Evolutionary conservation across 2,888 invertebrate genomes (phyloP).

Genomic region (Polydrusus tereticollis): DNA sequence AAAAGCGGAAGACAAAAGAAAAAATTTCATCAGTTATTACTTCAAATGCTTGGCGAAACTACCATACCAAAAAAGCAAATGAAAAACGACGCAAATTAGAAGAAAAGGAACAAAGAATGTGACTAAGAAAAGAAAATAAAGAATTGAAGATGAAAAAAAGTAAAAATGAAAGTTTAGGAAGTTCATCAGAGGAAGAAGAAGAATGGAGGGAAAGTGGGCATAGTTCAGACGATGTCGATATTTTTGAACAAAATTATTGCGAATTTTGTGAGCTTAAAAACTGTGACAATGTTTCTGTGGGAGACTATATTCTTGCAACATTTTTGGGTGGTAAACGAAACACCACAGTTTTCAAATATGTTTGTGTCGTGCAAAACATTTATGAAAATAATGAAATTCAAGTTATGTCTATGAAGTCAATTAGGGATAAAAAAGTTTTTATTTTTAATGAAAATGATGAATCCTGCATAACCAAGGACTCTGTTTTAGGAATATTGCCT

Average conservation of each 20-base stretch:
- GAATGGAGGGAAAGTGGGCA: slow-evolving; percentile 24
- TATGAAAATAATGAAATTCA: slow-evolving; percentile 6
- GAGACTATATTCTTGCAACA: slow-evolving; percentile 19
- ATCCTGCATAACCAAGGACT: not conserved
- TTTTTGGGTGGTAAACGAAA: slow-evolving; percentile 29
- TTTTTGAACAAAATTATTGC: not conserved
- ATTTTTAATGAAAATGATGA: not conserved
- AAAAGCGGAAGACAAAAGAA: slow-evolving; percentile 21
- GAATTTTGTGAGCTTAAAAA: not conserved
- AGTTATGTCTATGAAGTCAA: slow-evolving; percentile 10
- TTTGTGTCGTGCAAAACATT: slow-evolving; percentile 27
- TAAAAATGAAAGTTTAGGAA: slow-evolving; percentile 2
- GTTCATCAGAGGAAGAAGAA: slow-evolving; percentile 19
- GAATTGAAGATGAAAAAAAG: not conserved
- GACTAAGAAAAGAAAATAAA: slow-evolving; percentile 8
- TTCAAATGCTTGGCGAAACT: not conserved
- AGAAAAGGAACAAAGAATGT: slow-evolving; percentile 14
- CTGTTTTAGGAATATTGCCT: not conserved
- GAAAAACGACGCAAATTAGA: slow-evolving; percentile 27
- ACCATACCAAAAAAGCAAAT: not conserved
- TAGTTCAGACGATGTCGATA: slow-evolving; percentile 17
- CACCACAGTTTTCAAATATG: slow-evolving; percentile 20
- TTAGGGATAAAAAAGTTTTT: not conserved
- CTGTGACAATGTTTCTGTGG: slow-evolving; percentile 11
- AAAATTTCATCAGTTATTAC: slow-evolving; percentile 33